phyloP scores from a whole-genome alignment of 35 echinoderm and acorn worm species.

The Ophiothrix spiculata region DNA sequence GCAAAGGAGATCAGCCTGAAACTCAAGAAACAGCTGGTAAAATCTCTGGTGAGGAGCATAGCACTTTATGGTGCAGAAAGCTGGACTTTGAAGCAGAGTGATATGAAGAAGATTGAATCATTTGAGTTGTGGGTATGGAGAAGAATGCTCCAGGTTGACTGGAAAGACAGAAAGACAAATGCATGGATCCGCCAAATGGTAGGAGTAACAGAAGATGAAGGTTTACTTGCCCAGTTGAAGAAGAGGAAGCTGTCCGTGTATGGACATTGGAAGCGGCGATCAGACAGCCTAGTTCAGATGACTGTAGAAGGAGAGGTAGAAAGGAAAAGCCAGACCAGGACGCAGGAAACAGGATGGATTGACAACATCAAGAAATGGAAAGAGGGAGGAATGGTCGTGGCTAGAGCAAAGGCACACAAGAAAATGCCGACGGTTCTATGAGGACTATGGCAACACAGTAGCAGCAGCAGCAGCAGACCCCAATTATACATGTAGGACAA shows the following conservation, averaged over 20 bases:
- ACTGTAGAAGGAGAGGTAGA: slow-evolving; percentile 31
- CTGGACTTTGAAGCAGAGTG: too few species aligned
- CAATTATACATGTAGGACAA: too few species aligned
- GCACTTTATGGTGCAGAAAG: neutral
- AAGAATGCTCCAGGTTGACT: slow-evolving; percentile 28
- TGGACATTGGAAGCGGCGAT: slow-evolving; percentile 20
- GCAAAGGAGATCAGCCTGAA: slow-evolving; percentile 9
- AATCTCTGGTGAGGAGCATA: neutral
- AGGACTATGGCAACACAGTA: slow-evolving; percentile 12
- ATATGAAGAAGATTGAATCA: neutral
- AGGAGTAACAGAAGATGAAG: neutral
- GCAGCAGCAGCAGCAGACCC: too few species aligned
- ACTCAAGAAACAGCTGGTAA: neutral
- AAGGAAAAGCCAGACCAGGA: neutral
- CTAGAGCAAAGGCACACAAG: slow-evolving; percentile 15
- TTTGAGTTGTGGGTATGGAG: slow-evolving; percentile 20
- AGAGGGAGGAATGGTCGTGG: slow-evolving; percentile 4
- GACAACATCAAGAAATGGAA: slow-evolving; percentile 27
- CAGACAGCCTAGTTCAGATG: slow-evolving; percentile 21
- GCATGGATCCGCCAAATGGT: slow-evolving; percentile 23
- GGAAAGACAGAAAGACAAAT: slow-evolving; percentile 15
- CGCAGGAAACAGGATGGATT: slow-evolving; percentile 18
- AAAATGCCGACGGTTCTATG: slow-evolving; percentile 24
- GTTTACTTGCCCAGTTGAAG: slow-evolving; percentile 10
- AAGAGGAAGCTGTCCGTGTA: neutral